Percentiles rank a stretch among this genome's conserved stretches.
Conservation (phyloP, 2,113 vertebrate species). For the Ictalurus punctatus region DNA sequence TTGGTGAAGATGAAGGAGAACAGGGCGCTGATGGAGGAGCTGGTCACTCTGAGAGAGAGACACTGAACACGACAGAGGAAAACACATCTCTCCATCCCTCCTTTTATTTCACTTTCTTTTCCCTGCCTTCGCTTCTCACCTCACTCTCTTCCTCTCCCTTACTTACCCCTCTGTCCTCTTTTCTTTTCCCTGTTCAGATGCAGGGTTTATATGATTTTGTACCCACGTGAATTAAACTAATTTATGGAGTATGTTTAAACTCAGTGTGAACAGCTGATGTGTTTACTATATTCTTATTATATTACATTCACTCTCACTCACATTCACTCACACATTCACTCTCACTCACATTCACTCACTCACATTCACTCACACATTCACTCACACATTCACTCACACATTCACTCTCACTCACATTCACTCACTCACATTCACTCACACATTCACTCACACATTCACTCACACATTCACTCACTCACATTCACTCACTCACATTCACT, state of each 20-base stretch:
- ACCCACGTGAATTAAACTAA: background rate
- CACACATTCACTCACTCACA: background rate
- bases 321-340: background rate
- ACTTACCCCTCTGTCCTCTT: too few relatives aligned
- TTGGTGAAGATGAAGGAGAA: slow-evolving; percentile 89
- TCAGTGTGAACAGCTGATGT: background rate
- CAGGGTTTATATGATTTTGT: background rate
- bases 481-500: background rate
- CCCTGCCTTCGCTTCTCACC: slow-evolving; percentile 9
- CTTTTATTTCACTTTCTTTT: slow-evolving; percentile 29
- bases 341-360: background rate
- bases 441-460: background rate
- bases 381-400: background rate
- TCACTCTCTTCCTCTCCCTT: background rate
- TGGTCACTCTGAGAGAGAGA: slow-evolving; percentile 53
- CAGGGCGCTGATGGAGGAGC: slow-evolving; percentile 87
- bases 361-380: background rate
- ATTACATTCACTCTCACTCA: background rate
- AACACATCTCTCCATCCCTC: slow-evolving; percentile 32
- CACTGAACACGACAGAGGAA: background rate
- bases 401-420: too few relatives aligned
- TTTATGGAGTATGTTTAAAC: background rate
- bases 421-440: background rate
- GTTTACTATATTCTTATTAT: background rate
- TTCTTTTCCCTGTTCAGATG: background rate